A percentile compares a stretch with the other conserved stretches of the same genome.
Conservation (phyloP, 2,888 invertebrate species). For the Bugula neritina region DNA sequence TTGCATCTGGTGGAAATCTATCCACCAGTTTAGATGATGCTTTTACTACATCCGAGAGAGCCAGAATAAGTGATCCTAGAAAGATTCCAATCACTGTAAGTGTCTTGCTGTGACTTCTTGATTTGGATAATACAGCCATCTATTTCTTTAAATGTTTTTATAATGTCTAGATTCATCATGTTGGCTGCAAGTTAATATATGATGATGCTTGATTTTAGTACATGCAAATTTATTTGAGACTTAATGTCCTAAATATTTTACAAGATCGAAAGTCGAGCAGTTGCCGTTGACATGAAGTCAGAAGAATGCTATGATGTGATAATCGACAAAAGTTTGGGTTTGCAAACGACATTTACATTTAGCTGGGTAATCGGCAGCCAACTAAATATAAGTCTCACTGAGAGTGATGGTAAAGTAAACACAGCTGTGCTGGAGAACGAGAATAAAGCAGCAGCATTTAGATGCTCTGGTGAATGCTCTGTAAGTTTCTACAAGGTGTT, state of each 20-base stretch:
- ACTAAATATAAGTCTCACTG: not conserved
- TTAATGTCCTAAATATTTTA: too few species aligned
- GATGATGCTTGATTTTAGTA: too few species aligned
- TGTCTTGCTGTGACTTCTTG: too few species aligned
- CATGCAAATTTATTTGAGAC: too few species aligned
- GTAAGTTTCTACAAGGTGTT: not conserved
- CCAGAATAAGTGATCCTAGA: conserved; percentile 1
- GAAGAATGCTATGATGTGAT: not conserved
- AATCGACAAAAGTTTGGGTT: conserved; percentile 3
- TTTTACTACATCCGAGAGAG: conserved; percentile 19
- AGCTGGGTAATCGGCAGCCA: not conserved
- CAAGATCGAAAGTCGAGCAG: conserved; percentile 11
- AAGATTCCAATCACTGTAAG: not conserved
- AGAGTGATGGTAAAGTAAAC: not conserved
- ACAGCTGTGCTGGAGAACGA: not conserved
- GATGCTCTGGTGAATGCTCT: not conserved
- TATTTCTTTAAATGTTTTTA: too few species aligned
- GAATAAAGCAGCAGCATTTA: not conserved
- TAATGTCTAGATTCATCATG: too few species aligned
- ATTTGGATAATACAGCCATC: too few species aligned
- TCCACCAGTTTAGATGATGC: conserved; percentile 18
- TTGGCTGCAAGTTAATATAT: too few species aligned
- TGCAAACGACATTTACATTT: conserved; percentile 11
- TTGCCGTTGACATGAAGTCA: not conserved
- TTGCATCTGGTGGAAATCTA: not conserved